These are phyloP conservation scores for Gryllus bimaculatus DNA, from an alignment of 1,140 invertebrate genomes.

Conservation along the genomic window DNA sequence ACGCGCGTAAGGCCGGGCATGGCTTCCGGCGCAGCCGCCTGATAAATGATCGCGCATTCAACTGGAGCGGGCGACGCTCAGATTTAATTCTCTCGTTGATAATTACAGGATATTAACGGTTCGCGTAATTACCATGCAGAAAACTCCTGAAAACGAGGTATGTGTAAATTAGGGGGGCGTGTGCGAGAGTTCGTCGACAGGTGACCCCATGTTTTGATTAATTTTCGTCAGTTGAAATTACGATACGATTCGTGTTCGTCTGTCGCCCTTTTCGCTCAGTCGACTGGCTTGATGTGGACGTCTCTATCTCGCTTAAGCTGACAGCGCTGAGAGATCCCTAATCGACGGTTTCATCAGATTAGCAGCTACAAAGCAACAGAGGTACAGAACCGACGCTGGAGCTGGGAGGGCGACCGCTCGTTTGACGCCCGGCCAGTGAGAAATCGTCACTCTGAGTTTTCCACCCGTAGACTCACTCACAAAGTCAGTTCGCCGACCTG, in stretches of 20 bases:
- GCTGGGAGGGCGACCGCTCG: neutral
- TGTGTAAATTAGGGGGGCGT: neutral
- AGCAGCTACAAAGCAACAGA: neutral
- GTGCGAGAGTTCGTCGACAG: too few relatives aligned
- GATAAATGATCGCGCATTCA: neutral
- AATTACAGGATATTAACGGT: slow-evolving; percentile 5
- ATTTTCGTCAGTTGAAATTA: too few relatives aligned
- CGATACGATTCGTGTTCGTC: neutral
- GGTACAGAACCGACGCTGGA: neutral
- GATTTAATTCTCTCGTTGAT: neutral
- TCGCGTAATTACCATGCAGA: neutral
- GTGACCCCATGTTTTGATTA: too few relatives aligned
- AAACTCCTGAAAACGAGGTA: neutral
- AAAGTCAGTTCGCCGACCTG: too few relatives aligned
- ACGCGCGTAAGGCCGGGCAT: neutral
- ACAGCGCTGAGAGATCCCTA: neutral
- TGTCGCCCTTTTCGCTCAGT: neutral
- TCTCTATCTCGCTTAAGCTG: neutral
- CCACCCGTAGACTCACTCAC: too few relatives aligned
- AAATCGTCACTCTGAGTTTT: neutral
- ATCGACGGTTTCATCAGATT: too few relatives aligned
- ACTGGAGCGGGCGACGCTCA: neutral
- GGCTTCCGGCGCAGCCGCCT: neutral
- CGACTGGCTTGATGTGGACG: neutral
- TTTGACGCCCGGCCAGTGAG: neutral